Conservation (phyloP, 2,797 vertebrate genomes). For the Crypturellus tataupa region DNA sequence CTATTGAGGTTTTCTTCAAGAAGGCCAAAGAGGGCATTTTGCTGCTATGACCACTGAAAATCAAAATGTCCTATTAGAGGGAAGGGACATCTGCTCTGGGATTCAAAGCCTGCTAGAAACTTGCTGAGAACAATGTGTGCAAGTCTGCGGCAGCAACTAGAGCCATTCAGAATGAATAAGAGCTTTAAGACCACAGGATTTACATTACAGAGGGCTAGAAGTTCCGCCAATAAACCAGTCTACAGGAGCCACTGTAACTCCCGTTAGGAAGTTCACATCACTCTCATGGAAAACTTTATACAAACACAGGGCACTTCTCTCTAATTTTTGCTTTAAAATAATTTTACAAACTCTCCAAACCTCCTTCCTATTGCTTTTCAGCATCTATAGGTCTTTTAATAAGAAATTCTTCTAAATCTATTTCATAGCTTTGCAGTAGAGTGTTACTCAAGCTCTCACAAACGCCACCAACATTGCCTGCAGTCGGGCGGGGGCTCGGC, state of each 20-base stretch:
- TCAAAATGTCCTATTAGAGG: slow-evolving; percentile 63
- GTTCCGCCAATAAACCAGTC: background rate
- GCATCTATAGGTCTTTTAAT: background rate
- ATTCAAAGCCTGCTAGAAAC: slow-evolving; percentile 53
- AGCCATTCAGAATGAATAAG: background rate
- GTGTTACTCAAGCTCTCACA: background rate
- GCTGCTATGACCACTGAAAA: slow-evolving; percentile 69
- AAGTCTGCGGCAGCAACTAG: background rate
- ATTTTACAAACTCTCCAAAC: background rate
- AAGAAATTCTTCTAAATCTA: background rate
- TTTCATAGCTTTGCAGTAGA: background rate
- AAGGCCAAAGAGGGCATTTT: slow-evolving; percentile 68
- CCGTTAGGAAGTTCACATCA: background rate
- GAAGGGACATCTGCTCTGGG: slow-evolving; percentile 62
- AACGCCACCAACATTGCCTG: background rate
- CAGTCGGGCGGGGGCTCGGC: no score
- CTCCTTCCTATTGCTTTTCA: background rate
- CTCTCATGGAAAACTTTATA: background rate
- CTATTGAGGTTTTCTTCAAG: slow-evolving; percentile 45
- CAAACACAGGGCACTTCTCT: background rate
- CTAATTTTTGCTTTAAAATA: background rate
- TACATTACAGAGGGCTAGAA: background rate
- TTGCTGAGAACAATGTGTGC: background rate
- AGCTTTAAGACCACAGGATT: background rate
- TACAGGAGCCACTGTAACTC: background rate